A percentile compares a stretch with the other conserved stretches of the same genome.
Evolutionary conservation across 1,140 invertebrate species (phyloP).

Genomic region (Drosophila ogumai): DNA sequence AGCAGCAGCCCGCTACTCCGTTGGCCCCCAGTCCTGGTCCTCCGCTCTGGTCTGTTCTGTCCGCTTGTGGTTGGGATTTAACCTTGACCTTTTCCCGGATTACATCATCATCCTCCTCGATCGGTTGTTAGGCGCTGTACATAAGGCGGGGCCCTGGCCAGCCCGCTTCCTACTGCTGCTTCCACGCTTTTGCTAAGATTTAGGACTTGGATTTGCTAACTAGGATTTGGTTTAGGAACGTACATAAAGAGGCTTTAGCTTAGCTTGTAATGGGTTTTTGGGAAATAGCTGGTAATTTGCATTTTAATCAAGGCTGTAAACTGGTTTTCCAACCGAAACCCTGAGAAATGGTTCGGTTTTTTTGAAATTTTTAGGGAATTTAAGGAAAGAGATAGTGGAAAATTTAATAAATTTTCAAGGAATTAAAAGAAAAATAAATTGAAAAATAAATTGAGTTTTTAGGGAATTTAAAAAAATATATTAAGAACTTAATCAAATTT

Average conservation of each 20-base stretch:
- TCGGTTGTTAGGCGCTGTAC: constrained; percentile 71
- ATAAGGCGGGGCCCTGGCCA: constrained; percentile 43
- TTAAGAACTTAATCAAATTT: no score
- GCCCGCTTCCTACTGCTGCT: constrained; percentile 55
- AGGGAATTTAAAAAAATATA: no score
- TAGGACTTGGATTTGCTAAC: neutral
- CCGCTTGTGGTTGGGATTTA: constrained; percentile 5
- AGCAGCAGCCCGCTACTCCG: constrained; percentile 65
- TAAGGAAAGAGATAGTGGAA: no score
- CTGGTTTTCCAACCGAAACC: constrained; percentile 9
- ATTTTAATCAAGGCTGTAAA: constrained; percentile 39
- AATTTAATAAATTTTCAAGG: no score
- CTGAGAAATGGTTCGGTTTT: constrained; percentile 3
- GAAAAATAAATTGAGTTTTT: no score
- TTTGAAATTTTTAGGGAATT: neutral
- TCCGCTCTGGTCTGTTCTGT: constrained; percentile 33
- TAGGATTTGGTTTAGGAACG: constrained; percentile 16
- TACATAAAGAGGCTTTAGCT: constrained; percentile 6
- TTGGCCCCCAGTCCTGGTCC: constrained; percentile 19
- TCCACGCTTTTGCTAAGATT: constrained; percentile 52
- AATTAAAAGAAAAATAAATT: no score
- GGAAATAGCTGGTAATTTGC: constrained; percentile 10
- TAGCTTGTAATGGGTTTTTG: neutral
- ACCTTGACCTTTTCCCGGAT: neutral
- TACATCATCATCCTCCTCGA: constrained; percentile 37